Percentiles rank a stretch among this genome's conserved stretches.
Evolutionary conservation across 2,113 vertebrate genomes (phyloP).

Genomic region (Otus sunia): DNA sequence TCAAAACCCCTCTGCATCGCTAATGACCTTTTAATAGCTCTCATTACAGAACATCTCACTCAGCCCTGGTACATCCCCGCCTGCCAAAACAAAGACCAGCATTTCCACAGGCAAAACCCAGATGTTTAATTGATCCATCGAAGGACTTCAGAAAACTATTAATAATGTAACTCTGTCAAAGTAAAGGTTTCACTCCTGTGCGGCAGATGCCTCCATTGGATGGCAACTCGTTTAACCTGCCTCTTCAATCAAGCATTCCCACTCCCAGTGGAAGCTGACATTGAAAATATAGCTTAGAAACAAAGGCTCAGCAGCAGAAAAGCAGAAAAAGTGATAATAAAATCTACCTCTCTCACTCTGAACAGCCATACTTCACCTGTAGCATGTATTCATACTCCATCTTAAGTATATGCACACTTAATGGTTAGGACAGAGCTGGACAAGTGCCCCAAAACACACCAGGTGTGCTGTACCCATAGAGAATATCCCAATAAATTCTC

Average conservation of each 20-base stretch:
- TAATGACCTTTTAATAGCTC: background rate
- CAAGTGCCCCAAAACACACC: background rate
- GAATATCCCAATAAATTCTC: background rate
- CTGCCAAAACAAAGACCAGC: background rate
- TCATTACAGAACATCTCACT: background rate
- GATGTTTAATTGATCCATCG: background rate
- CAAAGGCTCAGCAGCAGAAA: background rate
- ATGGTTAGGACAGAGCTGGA: background rate
- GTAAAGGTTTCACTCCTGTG: background rate
- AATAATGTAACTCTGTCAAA: background rate
- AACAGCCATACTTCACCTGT: background rate
- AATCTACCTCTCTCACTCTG: background rate
- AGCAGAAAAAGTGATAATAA: background rate
- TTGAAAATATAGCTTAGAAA: background rate
- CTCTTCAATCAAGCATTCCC: background rate
- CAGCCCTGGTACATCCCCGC: background rate
- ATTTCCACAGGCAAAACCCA: background rate
- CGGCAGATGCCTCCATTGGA: background rate
- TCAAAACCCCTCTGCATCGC: background rate
- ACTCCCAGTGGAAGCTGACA: background rate
- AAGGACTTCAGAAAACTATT: background rate
- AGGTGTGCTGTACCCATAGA: too few relatives aligned
- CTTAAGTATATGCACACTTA: background rate
- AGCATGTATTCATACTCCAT: fast-evolving
- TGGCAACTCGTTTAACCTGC: background rate